Conservation (phyloP, 2,797 vertebrate species). For the Knipowitschia caucasica region DNA sequence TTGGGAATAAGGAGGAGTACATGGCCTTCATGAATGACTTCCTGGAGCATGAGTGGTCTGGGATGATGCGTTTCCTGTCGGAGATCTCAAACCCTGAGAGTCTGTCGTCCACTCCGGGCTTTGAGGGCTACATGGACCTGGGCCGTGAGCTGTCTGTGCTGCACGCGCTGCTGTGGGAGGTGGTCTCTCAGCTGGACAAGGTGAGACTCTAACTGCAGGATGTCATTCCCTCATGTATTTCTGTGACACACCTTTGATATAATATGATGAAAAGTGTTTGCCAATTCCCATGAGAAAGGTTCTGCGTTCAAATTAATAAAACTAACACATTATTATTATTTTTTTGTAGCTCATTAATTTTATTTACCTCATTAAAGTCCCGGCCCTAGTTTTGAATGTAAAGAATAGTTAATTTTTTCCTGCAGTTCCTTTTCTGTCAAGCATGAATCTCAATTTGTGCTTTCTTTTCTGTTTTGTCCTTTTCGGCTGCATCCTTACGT, state of each 20-base stretch:
- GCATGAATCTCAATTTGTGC: conserved; percentile 2
- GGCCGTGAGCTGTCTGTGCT: conserved; percentile 92
- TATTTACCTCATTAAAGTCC: too few species aligned
- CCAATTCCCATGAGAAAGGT: too few species aligned
- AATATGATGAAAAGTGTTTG: too few species aligned
- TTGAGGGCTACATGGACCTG: conserved; percentile 93
- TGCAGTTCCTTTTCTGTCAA: not conserved
- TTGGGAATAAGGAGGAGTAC: conserved; percentile 97
- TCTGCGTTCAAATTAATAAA: too few species aligned
- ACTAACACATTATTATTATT: too few species aligned
- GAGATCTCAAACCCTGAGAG: conserved; percentile 94
- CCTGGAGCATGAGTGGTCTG: conserved; percentile 93
- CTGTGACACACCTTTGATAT: too few species aligned
- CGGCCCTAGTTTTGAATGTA: too few species aligned
- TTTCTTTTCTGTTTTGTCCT: not conserved
- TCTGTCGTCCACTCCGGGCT: conserved; percentile 88
- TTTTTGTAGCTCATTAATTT: too few species aligned
- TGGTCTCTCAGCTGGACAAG: conserved; percentile 94
- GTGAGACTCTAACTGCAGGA: too few species aligned
- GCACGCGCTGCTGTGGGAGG: conserved; percentile 91
- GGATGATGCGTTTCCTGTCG: conserved; percentile 92
- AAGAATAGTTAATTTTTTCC: too few species aligned
- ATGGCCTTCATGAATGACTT: conserved; percentile 99
- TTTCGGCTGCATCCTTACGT: not conserved
- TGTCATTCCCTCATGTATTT: too few species aligned